Conservation (phyloP, 92 coral and sea anemone species). For the Muricea muricata region DNA sequence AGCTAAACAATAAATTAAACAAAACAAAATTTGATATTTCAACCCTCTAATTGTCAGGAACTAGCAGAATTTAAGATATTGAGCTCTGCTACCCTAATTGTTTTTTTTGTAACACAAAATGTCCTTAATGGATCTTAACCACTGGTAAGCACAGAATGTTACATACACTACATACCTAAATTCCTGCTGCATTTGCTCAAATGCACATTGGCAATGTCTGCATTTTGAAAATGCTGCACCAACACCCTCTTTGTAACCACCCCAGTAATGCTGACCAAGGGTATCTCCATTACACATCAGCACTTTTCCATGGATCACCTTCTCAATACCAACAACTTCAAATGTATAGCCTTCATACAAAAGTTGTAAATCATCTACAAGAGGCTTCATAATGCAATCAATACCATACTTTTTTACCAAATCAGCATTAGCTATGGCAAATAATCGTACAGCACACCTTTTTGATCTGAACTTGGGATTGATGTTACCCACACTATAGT, state of each 20-base stretch:
- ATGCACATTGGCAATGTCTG: slow-evolving; percentile 29
- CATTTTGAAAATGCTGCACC: slow-evolving; percentile 22
- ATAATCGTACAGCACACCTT: slow-evolving; percentile 21
- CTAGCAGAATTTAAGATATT: no score
- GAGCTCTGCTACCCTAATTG: no score
- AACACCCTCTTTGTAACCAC: slow-evolving; percentile 32
- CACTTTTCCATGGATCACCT: slow-evolving; percentile 5
- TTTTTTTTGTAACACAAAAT: no score
- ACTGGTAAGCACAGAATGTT: no score
- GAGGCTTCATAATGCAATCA: slow-evolving; percentile 25
- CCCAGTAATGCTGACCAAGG: slow-evolving; percentile 27
- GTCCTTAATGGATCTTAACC: no score
- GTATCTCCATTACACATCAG: slow-evolving; percentile 26
- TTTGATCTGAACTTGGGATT: slow-evolving; percentile 33
- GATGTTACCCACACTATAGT: slow-evolving; percentile 13
- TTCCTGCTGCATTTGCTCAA: slow-evolving; percentile 29
- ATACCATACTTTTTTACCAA: slow-evolving; percentile 36
- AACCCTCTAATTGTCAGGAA: no score
- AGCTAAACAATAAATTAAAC: no score
- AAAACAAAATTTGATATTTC: no score
- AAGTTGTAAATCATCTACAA: slow-evolving; percentile 17
- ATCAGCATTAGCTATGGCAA: slow-evolving; percentile 40
- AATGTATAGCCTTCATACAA: not conserved
- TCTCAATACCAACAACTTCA: slow-evolving; percentile 6
- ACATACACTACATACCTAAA: no score